Evolutionary conservation across 2,888 invertebrate genomes (phyloP), one percentile per base, ranked within the genome.

Genomic region (Parochlus steinenii): DNA sequence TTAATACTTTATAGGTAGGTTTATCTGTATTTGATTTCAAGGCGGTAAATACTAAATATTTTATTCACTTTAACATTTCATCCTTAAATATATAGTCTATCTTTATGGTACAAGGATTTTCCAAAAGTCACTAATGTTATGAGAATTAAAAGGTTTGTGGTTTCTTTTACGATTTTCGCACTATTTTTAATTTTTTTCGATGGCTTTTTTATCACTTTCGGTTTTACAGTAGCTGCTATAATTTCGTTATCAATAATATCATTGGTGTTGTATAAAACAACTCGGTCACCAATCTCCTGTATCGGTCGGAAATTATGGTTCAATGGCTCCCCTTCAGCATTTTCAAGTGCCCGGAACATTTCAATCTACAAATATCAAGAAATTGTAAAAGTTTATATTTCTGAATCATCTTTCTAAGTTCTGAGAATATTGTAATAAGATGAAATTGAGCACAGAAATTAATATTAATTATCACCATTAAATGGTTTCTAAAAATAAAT

Each of bases 301-400:
- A 79, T 72, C 0, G 86, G 85, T 10, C 87, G 69, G 53, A 76
- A 82, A 55, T 87, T 87, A 50, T 82, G 80, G 1, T 70, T 73
- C 41, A 87, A 61, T 14, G 51, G 48, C 43, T 65, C 63, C 3
- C 78, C 82, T 33, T 72, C 67, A 7, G 64, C 59, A 3, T 70
- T 69, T 33, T 67, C 64, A 24, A 86, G 59, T 42, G 67, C 63
- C 28, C 85, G 69, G 51, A 86, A 86, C 31, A 64, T 65, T 47
- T 71, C 70, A 40, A 85, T 62, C 85, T 85, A 61, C 39, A 61
- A 63, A 45, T 40, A 43, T 45, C 43, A 39, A 1, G 17, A 29
- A 33, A 27, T 27, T 33, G 14, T 29, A 35, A 33, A 30, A 18
- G 10, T 30, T 18, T 30, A 10, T 8, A 10, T 8, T 22, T 22